Percentiles rank a stretch among this genome's conserved stretches.
Evolutionary conservation across 2,888 invertebrate genomes (phyloP).

Genomic region (Syrphus vitripennis): DNA sequence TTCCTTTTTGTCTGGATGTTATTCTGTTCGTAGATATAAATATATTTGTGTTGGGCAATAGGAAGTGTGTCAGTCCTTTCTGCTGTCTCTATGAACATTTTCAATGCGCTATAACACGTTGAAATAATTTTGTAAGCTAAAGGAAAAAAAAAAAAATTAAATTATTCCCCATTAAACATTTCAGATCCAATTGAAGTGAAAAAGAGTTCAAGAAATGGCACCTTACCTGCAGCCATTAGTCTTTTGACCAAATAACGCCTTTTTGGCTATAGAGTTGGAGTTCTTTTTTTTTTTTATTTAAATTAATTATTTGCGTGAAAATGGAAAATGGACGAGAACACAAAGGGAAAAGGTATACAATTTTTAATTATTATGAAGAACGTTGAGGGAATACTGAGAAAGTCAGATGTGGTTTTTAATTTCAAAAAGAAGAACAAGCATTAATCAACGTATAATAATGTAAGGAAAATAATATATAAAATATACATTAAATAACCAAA

Average conservation of each 20-base stretch:
- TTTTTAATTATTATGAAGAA: not conserved
- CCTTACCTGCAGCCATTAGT: not conserved
- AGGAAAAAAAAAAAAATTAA: not conserved
- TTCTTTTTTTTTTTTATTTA: no score
- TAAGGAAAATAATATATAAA: not conserved
- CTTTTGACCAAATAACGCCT: not conserved
- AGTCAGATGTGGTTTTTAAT: not conserved
- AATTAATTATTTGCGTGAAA: not conserved
- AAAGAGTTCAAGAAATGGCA: not conserved
- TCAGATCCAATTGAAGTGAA: not conserved
- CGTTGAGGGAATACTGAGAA: not conserved
- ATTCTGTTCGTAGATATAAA: not conserved
- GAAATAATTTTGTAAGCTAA: not conserved
- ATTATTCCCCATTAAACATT: not conserved
- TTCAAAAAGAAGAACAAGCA: not conserved
- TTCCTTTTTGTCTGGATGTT: not conserved
- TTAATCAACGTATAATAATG: not conserved
- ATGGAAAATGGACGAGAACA: not conserved
- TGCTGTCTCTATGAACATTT: slow-evolving; percentile 5
- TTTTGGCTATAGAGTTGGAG: not conserved
- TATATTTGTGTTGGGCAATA: slow-evolving; percentile 18
- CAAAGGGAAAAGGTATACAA: not conserved
- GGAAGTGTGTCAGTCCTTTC: slow-evolving; percentile 19
- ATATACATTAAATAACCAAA: not conserved
- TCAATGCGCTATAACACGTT: not conserved